Conservation (phyloP, 2,888 invertebrate genomes). For the Polyommatus iphigenia region DNA sequence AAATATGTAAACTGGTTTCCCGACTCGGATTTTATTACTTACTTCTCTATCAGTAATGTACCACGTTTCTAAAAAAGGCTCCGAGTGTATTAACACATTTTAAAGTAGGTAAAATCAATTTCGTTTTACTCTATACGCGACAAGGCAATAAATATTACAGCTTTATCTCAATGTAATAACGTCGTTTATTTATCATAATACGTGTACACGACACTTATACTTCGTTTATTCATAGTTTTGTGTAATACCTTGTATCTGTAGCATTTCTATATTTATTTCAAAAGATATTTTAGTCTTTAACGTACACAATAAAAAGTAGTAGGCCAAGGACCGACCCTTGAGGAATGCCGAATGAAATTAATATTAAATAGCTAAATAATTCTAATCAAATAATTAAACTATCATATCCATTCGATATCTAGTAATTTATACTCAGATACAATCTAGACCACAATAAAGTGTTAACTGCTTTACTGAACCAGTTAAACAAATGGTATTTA, state of each 20-base stretch:
- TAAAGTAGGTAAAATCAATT: slow-evolving; percentile 19
- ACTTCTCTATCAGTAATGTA: slow-evolving; percentile 19
- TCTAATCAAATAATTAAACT: slow-evolving; percentile 19
- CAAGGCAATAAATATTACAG: slow-evolving; percentile 17
- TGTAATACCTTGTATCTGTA: neutral
- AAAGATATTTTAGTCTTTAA: neutral
- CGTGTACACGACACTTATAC: slow-evolving; percentile 2
- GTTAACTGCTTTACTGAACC: slow-evolving; percentile 24
- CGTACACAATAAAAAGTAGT: neutral
- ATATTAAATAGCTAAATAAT: neutral
- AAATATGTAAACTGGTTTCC: neutral
- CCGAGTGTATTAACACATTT: slow-evolving; percentile 14
- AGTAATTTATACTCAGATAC: slow-evolving; percentile 23
- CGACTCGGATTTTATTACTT: neutral
- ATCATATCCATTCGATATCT: slow-evolving; percentile 18
- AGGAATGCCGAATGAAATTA: slow-evolving; percentile 2
- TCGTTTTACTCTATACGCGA: neutral
- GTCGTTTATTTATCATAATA: slow-evolving; percentile 23
- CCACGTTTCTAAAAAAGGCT: neutral
- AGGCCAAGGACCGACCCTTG: neutral
- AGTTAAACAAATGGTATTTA: slow-evolving; percentile 21
- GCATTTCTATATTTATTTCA: neutral
- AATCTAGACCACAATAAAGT: slow-evolving; percentile 21
- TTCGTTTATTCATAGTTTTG: neutral
- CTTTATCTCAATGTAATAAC: slow-evolving; percentile 20